phyloP scores from a whole-genome alignment of 1,140 invertebrate species.

The Heliconius hermathena region DNA sequence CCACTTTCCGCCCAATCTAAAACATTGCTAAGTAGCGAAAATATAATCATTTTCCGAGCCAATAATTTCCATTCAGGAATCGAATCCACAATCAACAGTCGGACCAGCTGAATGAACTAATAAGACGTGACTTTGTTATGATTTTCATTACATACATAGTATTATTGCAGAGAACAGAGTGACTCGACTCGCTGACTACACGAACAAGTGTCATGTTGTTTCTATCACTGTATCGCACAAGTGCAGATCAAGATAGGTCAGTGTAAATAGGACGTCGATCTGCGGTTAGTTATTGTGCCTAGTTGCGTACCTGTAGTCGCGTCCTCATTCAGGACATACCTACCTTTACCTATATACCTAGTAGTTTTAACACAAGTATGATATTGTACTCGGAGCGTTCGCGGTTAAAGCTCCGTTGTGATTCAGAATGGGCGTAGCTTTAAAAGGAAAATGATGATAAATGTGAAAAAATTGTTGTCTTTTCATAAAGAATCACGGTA shows the following conservation, averaged over 20 bases:
- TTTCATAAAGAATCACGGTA: neutral
- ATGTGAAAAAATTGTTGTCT: neutral
- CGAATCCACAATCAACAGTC: too few species aligned
- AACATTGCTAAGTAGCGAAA: too few species aligned
- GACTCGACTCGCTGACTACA: too few species aligned
- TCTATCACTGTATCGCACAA: neutral
- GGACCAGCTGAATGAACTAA: too few species aligned
- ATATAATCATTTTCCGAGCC: too few species aligned
- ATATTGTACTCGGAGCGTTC: neutral
- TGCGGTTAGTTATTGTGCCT: slow-evolving; percentile 11
- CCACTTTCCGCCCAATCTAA: too few species aligned
- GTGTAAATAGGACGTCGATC: slow-evolving; percentile 11
- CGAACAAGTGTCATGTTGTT: neutral
- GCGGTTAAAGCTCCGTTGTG: neutral
- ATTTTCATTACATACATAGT: too few species aligned
- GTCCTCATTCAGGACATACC: slow-evolving; percentile 12
- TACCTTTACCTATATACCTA: neutral
- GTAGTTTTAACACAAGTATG: neutral
- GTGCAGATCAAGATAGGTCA: slow-evolving; percentile 5
- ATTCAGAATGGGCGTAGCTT: neutral
- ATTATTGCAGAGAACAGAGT: too few species aligned
- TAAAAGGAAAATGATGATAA: neutral
- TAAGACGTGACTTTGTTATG: too few species aligned
- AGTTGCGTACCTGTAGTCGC: neutral
- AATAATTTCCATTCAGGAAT: too few species aligned